These are phyloP conservation scores for Macrosiphum euphorbiae DNA, from an alignment of 2,888 invertebrate genomes.

Conservation along the genomic window DNA sequence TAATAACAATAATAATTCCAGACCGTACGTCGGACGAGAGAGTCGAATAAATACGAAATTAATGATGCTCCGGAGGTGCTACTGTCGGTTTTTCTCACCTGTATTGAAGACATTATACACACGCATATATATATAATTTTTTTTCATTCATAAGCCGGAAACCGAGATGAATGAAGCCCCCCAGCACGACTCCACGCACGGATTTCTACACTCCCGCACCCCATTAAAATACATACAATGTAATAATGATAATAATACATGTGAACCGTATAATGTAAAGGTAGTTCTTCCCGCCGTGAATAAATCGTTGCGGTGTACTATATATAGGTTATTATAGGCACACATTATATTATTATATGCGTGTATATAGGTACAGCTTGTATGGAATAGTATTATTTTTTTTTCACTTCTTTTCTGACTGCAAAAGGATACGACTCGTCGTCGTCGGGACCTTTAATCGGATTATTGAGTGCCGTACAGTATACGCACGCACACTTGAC, in stretches of 20 bases:
- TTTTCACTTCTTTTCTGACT: not conserved
- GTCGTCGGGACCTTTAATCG: slow-evolving; percentile 56
- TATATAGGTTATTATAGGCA: slow-evolving; percentile 1
- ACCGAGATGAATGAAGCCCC: slow-evolving; percentile 62
- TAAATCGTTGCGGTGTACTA: slow-evolving; percentile 44
- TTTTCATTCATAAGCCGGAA: slow-evolving; percentile 63
- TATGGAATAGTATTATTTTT: slow-evolving; percentile 10
- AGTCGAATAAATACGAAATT: slow-evolving; percentile 63
- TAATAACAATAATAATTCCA: slow-evolving; percentile 58
- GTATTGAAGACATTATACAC: slow-evolving; percentile 53
- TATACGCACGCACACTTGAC: slow-evolving; percentile 36
- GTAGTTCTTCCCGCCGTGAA: slow-evolving; percentile 58
- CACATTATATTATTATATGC: not conserved
- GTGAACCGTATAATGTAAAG: slow-evolving; percentile 42
- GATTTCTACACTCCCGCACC: slow-evolving; percentile 56
- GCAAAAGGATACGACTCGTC: slow-evolving; percentile 46
- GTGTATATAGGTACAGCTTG: not conserved
- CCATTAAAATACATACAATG: slow-evolving; percentile 56
- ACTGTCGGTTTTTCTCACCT: slow-evolving; percentile 64
- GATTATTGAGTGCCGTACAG: slow-evolving; percentile 39
- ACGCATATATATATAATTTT: not conserved
- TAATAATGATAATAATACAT: slow-evolving; percentile 52
- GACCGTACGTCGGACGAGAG: slow-evolving; percentile 47
- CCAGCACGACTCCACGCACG: slow-evolving; percentile 59
- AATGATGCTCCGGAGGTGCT: slow-evolving; percentile 62